Conservation (phyloP, 1,140 invertebrate species). For the Heliconius congener region DNA sequence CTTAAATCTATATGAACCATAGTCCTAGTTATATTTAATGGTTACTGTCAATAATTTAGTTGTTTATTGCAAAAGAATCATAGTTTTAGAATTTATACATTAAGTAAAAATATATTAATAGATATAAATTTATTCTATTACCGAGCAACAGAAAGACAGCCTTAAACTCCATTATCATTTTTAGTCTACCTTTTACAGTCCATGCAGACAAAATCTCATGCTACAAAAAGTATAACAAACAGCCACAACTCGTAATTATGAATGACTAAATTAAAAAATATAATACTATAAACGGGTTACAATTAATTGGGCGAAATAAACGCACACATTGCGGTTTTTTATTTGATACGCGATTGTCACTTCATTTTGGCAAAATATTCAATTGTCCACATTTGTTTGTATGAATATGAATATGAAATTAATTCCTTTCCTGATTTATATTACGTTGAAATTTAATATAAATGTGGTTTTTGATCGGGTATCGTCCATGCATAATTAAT, state of each 20-base stretch:
- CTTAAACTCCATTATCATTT: too few relatives aligned
- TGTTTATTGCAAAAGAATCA: too few relatives aligned
- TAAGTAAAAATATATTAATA: too few relatives aligned
- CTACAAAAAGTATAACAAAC: background rate
- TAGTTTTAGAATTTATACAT: too few relatives aligned
- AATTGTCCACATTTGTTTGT: background rate
- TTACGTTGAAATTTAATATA: background rate
- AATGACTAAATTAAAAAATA: background rate
- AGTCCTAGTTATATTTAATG: too few relatives aligned
- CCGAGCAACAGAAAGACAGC: too few relatives aligned
- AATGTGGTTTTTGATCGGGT: slow-evolving; percentile 3
- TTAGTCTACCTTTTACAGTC: too few relatives aligned
- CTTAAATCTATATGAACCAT: too few relatives aligned
- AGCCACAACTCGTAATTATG: background rate
- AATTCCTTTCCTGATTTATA: background rate
- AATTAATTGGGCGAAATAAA: slow-evolving; percentile 1
- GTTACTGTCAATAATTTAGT: too few relatives aligned
- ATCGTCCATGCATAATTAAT: background rate
- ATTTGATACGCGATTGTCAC: slow-evolving; percentile 7
- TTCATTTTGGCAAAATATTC: slow-evolving; percentile 4
- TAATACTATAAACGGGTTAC: background rate
- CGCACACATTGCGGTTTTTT: background rate
- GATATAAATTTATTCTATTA: too few relatives aligned
- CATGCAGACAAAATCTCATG: too few relatives aligned
- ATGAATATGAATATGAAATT: background rate